phyloP scores from a whole-genome alignment of 1,140 invertebrate genomes.

The Rhagoletis zephyria region DNA sequence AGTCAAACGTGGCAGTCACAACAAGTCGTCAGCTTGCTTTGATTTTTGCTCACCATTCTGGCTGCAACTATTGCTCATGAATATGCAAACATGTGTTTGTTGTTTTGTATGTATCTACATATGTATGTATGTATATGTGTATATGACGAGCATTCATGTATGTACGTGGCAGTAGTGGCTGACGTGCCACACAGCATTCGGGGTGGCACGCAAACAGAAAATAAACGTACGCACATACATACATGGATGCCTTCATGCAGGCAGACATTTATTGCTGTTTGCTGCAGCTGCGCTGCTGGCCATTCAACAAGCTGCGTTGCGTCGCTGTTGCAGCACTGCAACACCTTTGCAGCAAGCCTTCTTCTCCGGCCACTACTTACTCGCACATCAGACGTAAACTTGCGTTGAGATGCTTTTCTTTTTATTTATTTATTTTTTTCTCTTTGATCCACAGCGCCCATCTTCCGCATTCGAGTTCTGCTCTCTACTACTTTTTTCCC shows the following conservation, averaged over 20 bases:
- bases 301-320: neutral
- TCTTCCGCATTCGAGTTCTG: neutral
- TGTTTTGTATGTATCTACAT: neutral
- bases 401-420: neutral
- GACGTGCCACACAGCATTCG: neutral
- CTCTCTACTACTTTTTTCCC: neutral
- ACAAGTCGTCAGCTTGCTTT: neutral
- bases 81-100: neutral
- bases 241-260: too few relatives aligned
- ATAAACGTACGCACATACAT: neutral
- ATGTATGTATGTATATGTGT: too few relatives aligned
- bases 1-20: neutral
- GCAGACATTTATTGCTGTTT: too few relatives aligned
- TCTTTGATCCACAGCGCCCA: neutral
- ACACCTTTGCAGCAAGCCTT: neutral
- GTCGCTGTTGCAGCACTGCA: neutral
- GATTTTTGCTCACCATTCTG: neutral
- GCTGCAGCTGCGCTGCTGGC: neutral
- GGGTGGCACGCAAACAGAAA: neutral
- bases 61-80: constrained; percentile 10
- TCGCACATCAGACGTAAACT: neutral
- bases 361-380: neutral
- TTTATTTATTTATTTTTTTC: neutral
- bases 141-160: too few relatives aligned
- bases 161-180: neutral